Base-by-base conservation (phyloP, 2,797 vertebrate genomes). In the Sebastes melanostomus region DNA sequence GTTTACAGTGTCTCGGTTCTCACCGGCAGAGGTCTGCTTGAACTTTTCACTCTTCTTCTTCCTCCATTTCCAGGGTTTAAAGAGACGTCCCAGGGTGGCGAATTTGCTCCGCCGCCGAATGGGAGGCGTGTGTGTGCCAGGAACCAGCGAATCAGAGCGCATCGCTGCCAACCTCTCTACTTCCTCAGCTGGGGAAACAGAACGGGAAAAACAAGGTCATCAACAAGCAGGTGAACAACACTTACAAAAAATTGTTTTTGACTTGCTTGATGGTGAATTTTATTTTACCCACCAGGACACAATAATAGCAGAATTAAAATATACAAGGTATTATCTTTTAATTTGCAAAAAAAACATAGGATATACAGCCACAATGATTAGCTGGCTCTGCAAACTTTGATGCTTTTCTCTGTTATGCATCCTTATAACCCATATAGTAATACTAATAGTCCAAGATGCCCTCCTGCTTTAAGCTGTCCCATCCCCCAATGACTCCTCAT, bases 31-130 rank as follows among this genome's bases (percentile, higher is more conserved):
- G 0, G 98, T 98, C 87, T 99, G 97, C 90, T 98, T 98, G 88
- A 99, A 98, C 92, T 97, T 98, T 78, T 99, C 98, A 1, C 98
- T 99, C 94, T 99, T 99, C 96, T 99, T 99, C 97, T 99, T 99
- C 92, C 98, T 97, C 98, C 98, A 99, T 76, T 99, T 99, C 98
- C 98, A 99, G 4, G 98, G 98, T 86, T 98, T 98, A 83, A 99
- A 98, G 81, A 99, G 90, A 74, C 97, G 97, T n/a, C 98, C 97
- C 1, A 99, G 94, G 32, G 94, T 97, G 85, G 98, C 97, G 72
- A 99, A 97, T 84, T 98, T 98, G 94, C 98, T 99, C 84, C 98
- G 95, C 75, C 98, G 96, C 32, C 98, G 96, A 80, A 99, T 99
- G 1, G 98, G 98, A 20, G 98, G 98, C 0, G 98, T 99, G 94